Evolutionary conservation across 1,140 invertebrate species (phyloP).

Genomic region (Zaprionus capensis): DNA sequence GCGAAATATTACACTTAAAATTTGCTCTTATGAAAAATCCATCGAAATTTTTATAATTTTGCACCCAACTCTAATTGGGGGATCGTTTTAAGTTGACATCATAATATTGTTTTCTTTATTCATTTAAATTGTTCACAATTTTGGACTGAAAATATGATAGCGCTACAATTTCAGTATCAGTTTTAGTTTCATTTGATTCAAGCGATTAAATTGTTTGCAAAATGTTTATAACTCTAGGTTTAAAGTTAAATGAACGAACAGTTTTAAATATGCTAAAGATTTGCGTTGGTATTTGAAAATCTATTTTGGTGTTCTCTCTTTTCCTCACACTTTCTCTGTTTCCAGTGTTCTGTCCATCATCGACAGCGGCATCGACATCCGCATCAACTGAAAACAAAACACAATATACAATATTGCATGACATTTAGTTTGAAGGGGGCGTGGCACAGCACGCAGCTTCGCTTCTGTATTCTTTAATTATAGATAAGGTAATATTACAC

Average conservation of each 20-base stretch:
- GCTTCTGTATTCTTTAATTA: constrained; percentile 33
- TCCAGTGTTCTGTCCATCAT: background rate
- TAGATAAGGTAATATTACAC: constrained; percentile 72
- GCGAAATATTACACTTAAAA: constrained; percentile 71
- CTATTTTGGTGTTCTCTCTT: constrained; percentile 41
- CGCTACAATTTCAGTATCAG: constrained; percentile 5
- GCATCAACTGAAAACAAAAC: constrained; percentile 33
- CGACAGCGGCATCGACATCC: background rate
- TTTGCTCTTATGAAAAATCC: constrained; percentile 49
- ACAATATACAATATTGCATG: constrained; percentile 28
- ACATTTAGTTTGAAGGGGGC: constrained; percentile 14
- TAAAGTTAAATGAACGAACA: constrained; percentile 47
- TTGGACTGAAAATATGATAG: constrained; percentile 27
- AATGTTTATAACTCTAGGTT: constrained; percentile 31
- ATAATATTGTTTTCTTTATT: constrained; percentile 16
- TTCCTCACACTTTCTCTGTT: background rate
- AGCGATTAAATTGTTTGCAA: constrained; percentile 44
- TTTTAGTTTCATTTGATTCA: constrained; percentile 24
- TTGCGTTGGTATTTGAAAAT: constrained; percentile 36
- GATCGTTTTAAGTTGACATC: constrained; percentile 15
- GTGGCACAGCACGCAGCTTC: constrained; percentile 36
- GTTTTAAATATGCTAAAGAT: constrained; percentile 38
- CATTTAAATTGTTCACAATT: constrained; percentile 45
- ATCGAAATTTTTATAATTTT: constrained; percentile 37
- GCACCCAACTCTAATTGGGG: constrained; percentile 23